These are phyloP conservation scores for Coilia nasus DNA, from an alignment of 2,797 vertebrate genomes.

Conservation along the genomic window DNA sequence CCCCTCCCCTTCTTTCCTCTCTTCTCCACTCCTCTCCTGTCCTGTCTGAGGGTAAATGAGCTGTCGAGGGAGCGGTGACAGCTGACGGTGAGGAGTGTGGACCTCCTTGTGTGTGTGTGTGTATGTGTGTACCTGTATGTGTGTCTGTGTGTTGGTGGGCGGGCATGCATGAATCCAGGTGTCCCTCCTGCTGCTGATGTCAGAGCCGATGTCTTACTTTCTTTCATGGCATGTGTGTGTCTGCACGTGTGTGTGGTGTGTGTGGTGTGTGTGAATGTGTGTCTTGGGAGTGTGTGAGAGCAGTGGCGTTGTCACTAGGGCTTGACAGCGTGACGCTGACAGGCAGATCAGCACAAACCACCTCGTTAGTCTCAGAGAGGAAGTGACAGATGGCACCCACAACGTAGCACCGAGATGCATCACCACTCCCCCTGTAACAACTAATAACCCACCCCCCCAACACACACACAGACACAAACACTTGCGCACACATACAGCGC, in stretches of 20 bases:
- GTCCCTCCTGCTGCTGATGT: background rate
- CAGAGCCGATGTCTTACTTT: background rate
- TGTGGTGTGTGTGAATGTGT: background rate
- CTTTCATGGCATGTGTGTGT: background rate
- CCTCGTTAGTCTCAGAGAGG: background rate
- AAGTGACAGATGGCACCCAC: background rate
- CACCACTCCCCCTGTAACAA: no score
- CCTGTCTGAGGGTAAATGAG: constrained; percentile 18
- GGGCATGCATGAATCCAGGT: background rate
- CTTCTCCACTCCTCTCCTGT: background rate
- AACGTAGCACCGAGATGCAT: no score
- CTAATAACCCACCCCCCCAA: background rate
- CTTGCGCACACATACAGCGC: background rate
- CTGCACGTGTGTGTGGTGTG: background rate
- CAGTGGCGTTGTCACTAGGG: background rate
- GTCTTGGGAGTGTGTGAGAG: background rate
- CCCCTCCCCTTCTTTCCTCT: background rate
- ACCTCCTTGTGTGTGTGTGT: background rate
- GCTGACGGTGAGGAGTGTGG: background rate
- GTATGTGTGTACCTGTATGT: background rate
- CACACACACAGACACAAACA: background rate
- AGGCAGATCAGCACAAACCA: background rate
- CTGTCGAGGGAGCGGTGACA: background rate
- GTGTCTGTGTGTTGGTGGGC: background rate
- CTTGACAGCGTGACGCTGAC: background rate